Conservation (phyloP, 2,888 invertebrate genomes). For the Agriopis marginaria region DNA sequence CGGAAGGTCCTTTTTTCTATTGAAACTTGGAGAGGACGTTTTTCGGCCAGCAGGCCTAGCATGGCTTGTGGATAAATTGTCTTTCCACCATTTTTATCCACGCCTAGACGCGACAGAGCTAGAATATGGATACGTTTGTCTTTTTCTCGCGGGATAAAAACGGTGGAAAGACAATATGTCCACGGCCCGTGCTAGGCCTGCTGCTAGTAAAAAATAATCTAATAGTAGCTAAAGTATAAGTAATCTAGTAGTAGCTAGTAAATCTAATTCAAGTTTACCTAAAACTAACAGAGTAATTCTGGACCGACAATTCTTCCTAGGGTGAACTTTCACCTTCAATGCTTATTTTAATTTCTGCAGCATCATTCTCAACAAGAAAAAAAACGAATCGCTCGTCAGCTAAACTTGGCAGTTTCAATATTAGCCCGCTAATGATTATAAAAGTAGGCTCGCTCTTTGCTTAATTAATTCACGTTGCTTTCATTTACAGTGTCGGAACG, state of each 20-base stretch:
- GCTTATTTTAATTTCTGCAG: neutral
- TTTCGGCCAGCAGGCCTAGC: neutral
- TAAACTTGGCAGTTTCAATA: constrained; percentile 23
- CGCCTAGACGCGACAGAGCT: too few relatives aligned
- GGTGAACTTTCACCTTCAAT: neutral
- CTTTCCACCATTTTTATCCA: too few relatives aligned
- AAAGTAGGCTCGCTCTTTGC: constrained; percentile 5
- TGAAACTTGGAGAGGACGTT: neutral
- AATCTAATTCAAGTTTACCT: too few relatives aligned
- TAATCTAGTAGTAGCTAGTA: too few relatives aligned
- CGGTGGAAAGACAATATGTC: too few relatives aligned
- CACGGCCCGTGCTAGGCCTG: too few relatives aligned
- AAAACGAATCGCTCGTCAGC: constrained; percentile 5
- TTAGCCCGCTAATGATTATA: constrained; percentile 22
- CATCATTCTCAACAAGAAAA: neutral
- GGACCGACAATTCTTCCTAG: neutral
- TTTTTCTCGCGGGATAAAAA: too few relatives aligned
- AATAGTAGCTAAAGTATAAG: too few relatives aligned
- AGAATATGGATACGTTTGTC: too few relatives aligned
- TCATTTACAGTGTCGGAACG: constrained; percentile 22
- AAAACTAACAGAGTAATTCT: neutral
- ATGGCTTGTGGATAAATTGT: too few relatives aligned
- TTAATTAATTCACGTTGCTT: constrained; percentile 30
- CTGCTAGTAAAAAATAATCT: too few relatives aligned
- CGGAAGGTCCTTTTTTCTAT: too few relatives aligned